Percentiles rank a stretch among this genome's conserved stretches.
phyloP scores from a whole-genome alignment of 2,113 vertebrate species.

The Osmerus mordax region DNA sequence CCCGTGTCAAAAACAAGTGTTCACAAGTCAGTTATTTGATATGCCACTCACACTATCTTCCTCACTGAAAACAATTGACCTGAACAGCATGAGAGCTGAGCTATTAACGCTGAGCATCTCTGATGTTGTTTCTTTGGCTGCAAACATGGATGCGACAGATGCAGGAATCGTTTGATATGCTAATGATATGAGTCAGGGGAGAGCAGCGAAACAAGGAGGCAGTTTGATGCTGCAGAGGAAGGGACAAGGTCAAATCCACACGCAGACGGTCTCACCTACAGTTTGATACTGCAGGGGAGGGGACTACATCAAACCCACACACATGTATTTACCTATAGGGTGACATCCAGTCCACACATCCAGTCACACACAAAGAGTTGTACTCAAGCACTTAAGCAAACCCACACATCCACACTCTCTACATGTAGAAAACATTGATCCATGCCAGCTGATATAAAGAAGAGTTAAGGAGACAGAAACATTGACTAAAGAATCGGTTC shows the following conservation, averaged over 20 bases:
- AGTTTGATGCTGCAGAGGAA: background rate
- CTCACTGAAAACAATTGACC: slow-evolving; percentile 55
- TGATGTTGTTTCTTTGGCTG: slow-evolving; percentile 44
- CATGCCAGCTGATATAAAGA: background rate
- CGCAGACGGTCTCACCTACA: background rate
- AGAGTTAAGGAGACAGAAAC: background rate
- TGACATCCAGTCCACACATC: background rate
- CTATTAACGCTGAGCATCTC: slow-evolving; percentile 31
- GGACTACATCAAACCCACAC: background rate
- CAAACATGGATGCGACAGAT: slow-evolving; percentile 48
- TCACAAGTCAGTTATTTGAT: slow-evolving; percentile 42
- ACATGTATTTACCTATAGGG: background rate
- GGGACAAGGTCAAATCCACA: slow-evolving; percentile 6
- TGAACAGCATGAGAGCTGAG: slow-evolving; percentile 36
- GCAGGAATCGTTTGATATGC: slow-evolving; percentile 50
- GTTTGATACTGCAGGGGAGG: no score
- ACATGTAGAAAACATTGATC: background rate
- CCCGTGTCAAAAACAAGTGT: slow-evolving; percentile 9
- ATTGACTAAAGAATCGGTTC: background rate
- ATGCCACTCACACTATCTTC: slow-evolving; percentile 45
- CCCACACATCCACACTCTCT: background rate
- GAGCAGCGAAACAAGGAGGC: background rate
- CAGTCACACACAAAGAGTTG: background rate
- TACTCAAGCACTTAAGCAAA: background rate
- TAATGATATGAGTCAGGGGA: slow-evolving; percentile 27